Percentiles rank a stretch among this genome's conserved stretches.
These are phyloP conservation scores for Pseudomyrmex cubaensis DNA, from an alignment of 1,140 invertebrate genomes.

Conservation along the genomic window DNA sequence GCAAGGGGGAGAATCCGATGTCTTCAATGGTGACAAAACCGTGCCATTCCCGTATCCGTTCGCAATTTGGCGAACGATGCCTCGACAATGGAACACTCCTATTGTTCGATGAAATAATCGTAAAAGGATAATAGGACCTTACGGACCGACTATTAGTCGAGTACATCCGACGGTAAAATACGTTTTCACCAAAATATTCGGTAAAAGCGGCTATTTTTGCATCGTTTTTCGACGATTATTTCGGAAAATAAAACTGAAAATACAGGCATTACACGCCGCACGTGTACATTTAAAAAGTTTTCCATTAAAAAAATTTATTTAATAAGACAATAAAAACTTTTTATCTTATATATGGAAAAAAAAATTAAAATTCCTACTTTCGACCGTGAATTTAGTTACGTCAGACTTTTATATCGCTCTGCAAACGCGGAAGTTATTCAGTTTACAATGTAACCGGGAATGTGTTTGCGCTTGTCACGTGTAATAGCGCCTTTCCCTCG, in stretches of 20 bases:
- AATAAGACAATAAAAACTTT: background rate
- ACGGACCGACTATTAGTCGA: constrained; percentile 10
- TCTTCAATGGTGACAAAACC: constrained; percentile 31
- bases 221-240: too few species aligned
- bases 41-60: constrained; percentile 23
- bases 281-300: too few species aligned
- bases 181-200: background rate
- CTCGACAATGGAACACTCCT: constrained; percentile 8
- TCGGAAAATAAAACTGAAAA: background rate
- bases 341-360: background rate
- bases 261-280: too few species aligned
- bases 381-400: constrained; percentile 25
- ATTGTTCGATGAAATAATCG: constrained; percentile 32
- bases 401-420: constrained; percentile 8
- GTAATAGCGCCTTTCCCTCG: constrained; percentile 43
- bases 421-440: constrained; percentile 44
- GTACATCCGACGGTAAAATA: background rate
- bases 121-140: constrained; percentile 24
- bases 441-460: constrained; percentile 50
- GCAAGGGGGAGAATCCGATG: background rate
- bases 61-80: constrained; percentile 16
- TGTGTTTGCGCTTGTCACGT: constrained; percentile 50
- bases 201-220: background rate
- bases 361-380: background rate
- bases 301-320: background rate